These are phyloP conservation scores for Erpetoichthys calabaricus DNA, from an alignment of 2,797 vertebrate genomes.

Conservation along the genomic window DNA sequence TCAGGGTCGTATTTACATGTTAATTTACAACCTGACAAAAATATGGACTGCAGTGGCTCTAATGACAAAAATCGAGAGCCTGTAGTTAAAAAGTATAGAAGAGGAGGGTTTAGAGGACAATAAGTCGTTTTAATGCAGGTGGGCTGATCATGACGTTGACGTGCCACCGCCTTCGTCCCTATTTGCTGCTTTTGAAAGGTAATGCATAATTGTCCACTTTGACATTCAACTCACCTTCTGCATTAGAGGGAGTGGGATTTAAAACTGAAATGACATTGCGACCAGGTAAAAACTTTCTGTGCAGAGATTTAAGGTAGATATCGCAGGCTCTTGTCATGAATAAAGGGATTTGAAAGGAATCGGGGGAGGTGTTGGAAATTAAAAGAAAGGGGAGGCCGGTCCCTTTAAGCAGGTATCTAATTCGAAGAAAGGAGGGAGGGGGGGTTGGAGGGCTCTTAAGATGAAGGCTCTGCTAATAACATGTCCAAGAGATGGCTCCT, in stretches of 20 bases:
- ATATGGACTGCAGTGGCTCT: too few relatives aligned
- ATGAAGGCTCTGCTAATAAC: slow-evolving; percentile 77
- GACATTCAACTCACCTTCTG: slow-evolving; percentile 23
- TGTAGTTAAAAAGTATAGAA: too few relatives aligned
- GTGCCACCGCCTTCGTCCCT: too few relatives aligned
- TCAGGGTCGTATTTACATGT: too few relatives aligned
- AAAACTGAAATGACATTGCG: slow-evolving; percentile 12
- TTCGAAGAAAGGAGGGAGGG: slow-evolving; percentile 32
- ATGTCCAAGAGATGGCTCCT: slow-evolving; percentile 81
- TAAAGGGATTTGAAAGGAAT: slow-evolving; percentile 48
- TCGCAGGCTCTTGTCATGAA: slow-evolving; percentile 45
- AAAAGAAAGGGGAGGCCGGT: slow-evolving; percentile 27
- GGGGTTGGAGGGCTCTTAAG: slow-evolving; percentile 49
- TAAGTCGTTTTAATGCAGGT: too few relatives aligned
- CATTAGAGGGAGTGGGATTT: slow-evolving; percentile 2
- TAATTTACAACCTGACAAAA: too few relatives aligned
- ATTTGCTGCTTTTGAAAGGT: not conserved
- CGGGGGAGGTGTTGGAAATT: slow-evolving; percentile 35
- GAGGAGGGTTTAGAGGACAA: too few relatives aligned
- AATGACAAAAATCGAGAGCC: too few relatives aligned
- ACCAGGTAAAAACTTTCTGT: slow-evolving; percentile 8
- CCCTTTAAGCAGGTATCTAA: slow-evolving; percentile 54
- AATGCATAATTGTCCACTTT: not conserved
- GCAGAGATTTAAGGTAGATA: slow-evolving; percentile 15
- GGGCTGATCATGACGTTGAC: too few relatives aligned